phyloP scores from a whole-genome alignment of 1,140 invertebrate species.

The Hycleus phaleratus region DNA sequence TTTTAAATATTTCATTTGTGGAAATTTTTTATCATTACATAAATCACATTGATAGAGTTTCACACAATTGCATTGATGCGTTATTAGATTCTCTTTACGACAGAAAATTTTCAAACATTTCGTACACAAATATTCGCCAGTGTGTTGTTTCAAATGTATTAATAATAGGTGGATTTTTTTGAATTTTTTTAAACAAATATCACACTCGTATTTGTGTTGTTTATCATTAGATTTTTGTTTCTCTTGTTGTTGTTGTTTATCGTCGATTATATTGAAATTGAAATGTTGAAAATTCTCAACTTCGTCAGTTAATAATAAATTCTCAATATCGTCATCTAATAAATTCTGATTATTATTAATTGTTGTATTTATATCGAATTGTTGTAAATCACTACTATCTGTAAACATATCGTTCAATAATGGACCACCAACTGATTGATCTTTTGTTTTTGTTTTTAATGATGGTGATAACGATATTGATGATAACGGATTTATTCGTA shows the following conservation, averaged over 20 bases:
- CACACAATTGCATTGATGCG: constrained; percentile 31
- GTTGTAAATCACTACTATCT: constrained; percentile 22
- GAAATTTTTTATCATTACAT: constrained; percentile 30
- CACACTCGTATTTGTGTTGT: constrained; percentile 41
- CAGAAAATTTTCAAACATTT: constrained; percentile 38
- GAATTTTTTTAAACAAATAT: constrained; percentile 49
- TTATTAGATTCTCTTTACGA: constrained; percentile 36
- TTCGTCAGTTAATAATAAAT: constrained; percentile 17
- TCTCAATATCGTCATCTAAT: constrained; percentile 27
- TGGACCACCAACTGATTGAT: constrained; percentile 27
- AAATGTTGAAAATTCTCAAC: constrained; percentile 30
- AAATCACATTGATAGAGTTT: constrained; percentile 25
- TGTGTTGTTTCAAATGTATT: constrained; percentile 47
- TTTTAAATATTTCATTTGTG: constrained; percentile 32
- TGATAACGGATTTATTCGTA: background rate
- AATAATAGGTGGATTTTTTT: constrained; percentile 42
- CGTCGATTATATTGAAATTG: constrained; percentile 27
- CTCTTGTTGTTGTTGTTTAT: no score
- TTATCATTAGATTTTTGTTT: constrained; percentile 6
- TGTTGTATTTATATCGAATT: background rate
- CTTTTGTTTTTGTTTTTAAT: constrained; percentile 7
- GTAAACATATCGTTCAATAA: constrained; percentile 26
- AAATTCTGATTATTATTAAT: constrained; percentile 27
- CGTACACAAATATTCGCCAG: constrained; percentile 44
- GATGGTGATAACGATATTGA: background rate